phyloP scores from a whole-genome alignment of 2,113 vertebrate genomes.

The Nipponia nippon region DNA sequence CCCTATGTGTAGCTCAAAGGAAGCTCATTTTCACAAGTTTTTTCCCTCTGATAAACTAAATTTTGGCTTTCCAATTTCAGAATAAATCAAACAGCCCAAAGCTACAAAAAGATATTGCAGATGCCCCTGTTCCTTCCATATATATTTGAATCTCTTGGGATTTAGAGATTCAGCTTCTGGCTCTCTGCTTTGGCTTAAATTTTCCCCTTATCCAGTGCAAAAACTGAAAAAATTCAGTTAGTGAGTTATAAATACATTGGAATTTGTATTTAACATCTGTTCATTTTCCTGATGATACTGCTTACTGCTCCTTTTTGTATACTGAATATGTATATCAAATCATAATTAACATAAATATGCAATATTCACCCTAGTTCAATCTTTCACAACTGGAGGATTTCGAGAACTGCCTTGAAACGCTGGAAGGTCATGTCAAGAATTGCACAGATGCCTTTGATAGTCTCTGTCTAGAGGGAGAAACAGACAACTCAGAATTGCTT shows the following conservation, averaged over 20 bases:
- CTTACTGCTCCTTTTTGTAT: neutral
- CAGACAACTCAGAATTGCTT: constrained; percentile 47
- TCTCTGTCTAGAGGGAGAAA: constrained; percentile 37
- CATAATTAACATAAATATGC: neutral
- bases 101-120: neutral
- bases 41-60: neutral
- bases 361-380: constrained; percentile 57
- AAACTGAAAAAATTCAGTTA: neutral
- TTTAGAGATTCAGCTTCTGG: neutral
- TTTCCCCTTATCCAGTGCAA: neutral
- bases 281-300: neutral
- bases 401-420: constrained; percentile 57
- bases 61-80: neutral
- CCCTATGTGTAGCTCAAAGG: neutral
- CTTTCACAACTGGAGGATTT: constrained; percentile 79
- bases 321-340: neutral
- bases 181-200: neutral
- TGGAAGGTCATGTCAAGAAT: constrained; percentile 75
- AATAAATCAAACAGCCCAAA: neutral
- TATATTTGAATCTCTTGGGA: neutral
- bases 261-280: neutral
- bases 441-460: constrained; percentile 72
- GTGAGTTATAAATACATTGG: neutral
- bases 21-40: neutral
- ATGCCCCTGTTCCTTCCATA: neutral